A percentile compares a stretch with the other conserved stretches of the same genome.
These are phyloP conservation scores for Paramisgurnus dabryanus DNA, from an alignment of 2,113 vertebrate species.

Conservation along the genomic window DNA sequence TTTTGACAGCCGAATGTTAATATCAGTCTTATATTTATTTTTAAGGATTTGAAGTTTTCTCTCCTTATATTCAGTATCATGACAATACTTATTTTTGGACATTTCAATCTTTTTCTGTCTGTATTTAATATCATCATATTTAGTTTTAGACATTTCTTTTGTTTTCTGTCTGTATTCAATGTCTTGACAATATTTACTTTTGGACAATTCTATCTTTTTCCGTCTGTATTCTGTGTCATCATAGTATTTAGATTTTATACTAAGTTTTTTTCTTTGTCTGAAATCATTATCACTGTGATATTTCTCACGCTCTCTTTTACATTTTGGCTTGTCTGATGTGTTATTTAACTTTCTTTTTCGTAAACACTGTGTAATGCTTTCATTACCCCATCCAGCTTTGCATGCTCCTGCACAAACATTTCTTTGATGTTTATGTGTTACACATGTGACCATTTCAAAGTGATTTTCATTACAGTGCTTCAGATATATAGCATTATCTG, in stretches of 20 bases:
- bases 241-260: background rate
- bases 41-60: background rate
- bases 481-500: background rate
- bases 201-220: no score
- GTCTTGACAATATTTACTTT: no score
- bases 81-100: background rate
- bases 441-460: background rate
- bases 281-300: background rate
- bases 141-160: no score
- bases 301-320: background rate
- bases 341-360: background rate
- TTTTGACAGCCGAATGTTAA: background rate
- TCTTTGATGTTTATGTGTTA: background rate
- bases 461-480: slow-evolving; percentile 15
- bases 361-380: background rate
- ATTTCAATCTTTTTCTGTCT: background rate
- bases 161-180: no score
- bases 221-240: background rate
- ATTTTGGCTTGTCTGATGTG: background rate
- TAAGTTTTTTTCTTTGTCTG: background rate
- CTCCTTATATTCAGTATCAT: background rate
- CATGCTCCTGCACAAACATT: slow-evolving; percentile 16
- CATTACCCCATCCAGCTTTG: background rate
- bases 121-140: background rate
- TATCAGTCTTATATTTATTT: slow-evolving; percentile 2